A percentile compares a stretch with the other conserved stretches of the same genome.
These are phyloP conservation scores for Neolamprologus longior DNA, from an alignment of 2,113 vertebrate genomes.

Conservation along the genomic window DNA sequence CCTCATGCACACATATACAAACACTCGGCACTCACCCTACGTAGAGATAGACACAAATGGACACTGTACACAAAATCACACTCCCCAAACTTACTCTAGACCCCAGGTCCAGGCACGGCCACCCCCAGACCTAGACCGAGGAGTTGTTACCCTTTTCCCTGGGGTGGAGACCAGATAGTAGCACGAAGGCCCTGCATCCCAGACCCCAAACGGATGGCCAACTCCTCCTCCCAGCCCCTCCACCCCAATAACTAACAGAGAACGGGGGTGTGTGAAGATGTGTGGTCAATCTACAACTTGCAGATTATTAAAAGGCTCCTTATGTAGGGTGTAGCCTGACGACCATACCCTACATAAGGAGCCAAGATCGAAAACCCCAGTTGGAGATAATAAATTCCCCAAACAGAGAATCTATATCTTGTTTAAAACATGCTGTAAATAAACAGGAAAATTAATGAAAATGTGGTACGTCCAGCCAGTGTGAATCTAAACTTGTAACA, in stretches of 20 bases:
- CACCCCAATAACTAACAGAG: rapidly evolving
- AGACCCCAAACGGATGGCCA: neutral
- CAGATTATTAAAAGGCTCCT: rapidly evolving
- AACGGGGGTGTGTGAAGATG: rapidly evolving
- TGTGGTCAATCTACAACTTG: neutral
- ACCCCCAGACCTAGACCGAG: neutral
- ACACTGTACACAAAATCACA: neutral
- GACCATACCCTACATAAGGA: rapidly evolving
- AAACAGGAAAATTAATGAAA: rapidly evolving
- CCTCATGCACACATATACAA: neutral
- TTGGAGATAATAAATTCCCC: rapidly evolving
- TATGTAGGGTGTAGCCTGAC: neutral
- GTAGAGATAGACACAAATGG: neutral
- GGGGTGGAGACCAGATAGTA: neutral
- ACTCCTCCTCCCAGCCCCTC: neutral
- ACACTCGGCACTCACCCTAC: rapidly evolving
- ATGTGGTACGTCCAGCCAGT: rapidly evolving
- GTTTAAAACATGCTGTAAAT: neutral
- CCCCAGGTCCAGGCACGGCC: neutral
- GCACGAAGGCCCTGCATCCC: rapidly evolving
- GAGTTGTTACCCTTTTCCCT: neutral
- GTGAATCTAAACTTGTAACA: rapidly evolving
- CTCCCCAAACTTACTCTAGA: neutral
- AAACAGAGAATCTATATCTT: neutral
- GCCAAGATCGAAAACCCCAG: rapidly evolving